These are phyloP conservation scores for Agonum fuliginosum DNA, from an alignment of 2,888 invertebrate species.

Conservation along the genomic window DNA sequence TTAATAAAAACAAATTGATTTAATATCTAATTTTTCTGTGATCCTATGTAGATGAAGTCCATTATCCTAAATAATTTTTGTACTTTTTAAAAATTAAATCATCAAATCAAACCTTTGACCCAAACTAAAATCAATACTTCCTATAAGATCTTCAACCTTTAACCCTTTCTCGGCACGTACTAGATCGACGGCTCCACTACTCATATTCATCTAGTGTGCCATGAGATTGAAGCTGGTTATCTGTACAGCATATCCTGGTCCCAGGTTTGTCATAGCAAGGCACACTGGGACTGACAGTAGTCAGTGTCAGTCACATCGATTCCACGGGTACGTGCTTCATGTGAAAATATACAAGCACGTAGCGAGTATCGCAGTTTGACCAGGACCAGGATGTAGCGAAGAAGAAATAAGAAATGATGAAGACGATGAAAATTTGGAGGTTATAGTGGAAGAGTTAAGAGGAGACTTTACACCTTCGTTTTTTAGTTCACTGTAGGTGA, in stretches of 20 bases:
- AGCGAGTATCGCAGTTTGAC: background rate
- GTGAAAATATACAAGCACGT: background rate
- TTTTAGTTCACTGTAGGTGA: too few species aligned
- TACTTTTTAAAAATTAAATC: too few species aligned
- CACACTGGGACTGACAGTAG: background rate
- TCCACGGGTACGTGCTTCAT: background rate
- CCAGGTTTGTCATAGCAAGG: slow-evolving; percentile 13
- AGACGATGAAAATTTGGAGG: too few species aligned
- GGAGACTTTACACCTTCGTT: too few species aligned
- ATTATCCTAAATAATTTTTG: too few species aligned
- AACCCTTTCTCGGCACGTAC: slow-evolving; percentile 24
- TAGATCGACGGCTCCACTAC: slow-evolving; percentile 23
- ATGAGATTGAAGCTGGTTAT: slow-evolving; percentile 30
- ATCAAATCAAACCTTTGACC: background rate
- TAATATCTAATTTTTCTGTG: too few species aligned
- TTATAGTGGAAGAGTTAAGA: too few species aligned
- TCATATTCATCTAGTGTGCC: slow-evolving; percentile 22
- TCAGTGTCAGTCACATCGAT: background rate
- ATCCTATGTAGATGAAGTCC: too few species aligned
- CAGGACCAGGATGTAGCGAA: background rate
- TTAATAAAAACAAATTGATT: too few species aligned
- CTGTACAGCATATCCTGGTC: background rate
- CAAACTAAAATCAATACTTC: slow-evolving; percentile 13
- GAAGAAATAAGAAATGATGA: background rate
- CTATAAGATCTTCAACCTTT: slow-evolving; percentile 1